Evolutionary conservation across 1,140 invertebrate genomes (phyloP).

Genomic region (Paramacrobiotus metropolitanus): DNA sequence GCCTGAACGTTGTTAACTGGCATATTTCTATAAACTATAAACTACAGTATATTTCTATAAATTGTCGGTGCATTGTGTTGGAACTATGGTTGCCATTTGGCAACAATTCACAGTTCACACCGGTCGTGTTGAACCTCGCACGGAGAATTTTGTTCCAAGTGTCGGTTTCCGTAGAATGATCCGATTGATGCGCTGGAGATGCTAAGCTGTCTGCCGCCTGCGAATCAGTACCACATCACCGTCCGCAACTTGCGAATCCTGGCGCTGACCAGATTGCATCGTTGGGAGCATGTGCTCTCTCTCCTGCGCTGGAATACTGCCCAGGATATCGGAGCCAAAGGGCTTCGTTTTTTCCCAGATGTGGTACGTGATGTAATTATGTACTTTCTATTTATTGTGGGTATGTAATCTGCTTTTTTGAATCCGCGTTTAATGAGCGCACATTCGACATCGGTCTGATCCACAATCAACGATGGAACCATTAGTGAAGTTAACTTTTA

Average conservation of each 20-base stretch:
- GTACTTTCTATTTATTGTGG: too few relatives aligned
- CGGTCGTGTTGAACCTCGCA: neutral
- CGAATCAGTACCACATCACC: constrained; percentile 34
- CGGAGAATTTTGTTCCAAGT: neutral
- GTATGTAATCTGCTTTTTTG: too few relatives aligned
- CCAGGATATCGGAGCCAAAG: constrained; percentile 23
- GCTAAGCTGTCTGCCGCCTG: constrained; percentile 24
- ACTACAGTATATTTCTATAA: too few relatives aligned
- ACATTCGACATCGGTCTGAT: too few relatives aligned
- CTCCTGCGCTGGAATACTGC: constrained; percentile 32
- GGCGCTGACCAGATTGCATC: constrained; percentile 32
- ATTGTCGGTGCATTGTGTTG: neutral
- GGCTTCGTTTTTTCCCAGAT: constrained; percentile 10
- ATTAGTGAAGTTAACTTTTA: constrained; percentile 1
- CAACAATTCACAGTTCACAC: too few relatives aligned
- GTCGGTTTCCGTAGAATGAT: constrained; percentile 23
- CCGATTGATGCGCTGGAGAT: constrained; percentile 42
- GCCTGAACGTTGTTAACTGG: too few relatives aligned
- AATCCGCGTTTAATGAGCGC: too few relatives aligned
- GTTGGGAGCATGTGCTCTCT: constrained; percentile 36
- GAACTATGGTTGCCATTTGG: too few relatives aligned
- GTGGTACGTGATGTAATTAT: constrained; percentile 10
- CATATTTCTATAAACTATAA: too few relatives aligned
- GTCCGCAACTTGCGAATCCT: constrained; percentile 37
- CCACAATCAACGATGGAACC: too few relatives aligned